These are phyloP conservation scores for Grammomys surdaster DNA, from an alignment of 2,113 vertebrate genomes.

Conservation along the genomic window DNA sequence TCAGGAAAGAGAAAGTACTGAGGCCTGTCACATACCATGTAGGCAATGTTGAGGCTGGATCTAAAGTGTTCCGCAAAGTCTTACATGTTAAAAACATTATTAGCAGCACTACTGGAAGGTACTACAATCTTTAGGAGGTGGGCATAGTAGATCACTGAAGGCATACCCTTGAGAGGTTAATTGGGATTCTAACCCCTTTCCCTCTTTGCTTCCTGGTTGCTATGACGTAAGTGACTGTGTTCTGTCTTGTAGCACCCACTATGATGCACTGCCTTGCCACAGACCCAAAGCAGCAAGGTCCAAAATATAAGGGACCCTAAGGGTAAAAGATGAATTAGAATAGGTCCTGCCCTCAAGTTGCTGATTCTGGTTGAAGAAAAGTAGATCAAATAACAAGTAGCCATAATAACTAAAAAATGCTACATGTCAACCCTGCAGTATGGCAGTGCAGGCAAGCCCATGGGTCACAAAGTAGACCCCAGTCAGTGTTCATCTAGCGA, in stretches of 20 bases:
- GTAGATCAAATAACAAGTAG: not conserved
- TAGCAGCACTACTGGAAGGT: not conserved
- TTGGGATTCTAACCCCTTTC: not conserved
- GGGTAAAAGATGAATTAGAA: not conserved
- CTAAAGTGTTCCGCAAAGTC: too few species aligned
- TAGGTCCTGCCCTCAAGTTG: not conserved
- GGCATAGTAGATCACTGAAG: not conserved
- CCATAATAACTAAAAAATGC: not conserved
- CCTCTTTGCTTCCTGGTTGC: not conserved
- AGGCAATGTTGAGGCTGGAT: not conserved
- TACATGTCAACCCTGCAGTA: accelerated
- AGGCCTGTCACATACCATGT: not conserved
- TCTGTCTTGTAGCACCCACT: too few species aligned
- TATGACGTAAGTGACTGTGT: not conserved
- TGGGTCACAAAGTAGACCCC: not conserved
- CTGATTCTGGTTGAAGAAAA: not conserved
- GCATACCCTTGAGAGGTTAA: not conserved
- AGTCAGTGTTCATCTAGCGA: not conserved
- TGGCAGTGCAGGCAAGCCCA: accelerated
- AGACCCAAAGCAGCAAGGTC: not conserved
- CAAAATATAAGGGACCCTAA: not conserved
- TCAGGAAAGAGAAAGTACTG: not conserved
- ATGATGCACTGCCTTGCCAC: too few species aligned
- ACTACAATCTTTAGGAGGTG: not conserved
- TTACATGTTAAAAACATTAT: not conserved